Evolutionary conservation across 2,113 vertebrate genomes (phyloP), one percentile per base, ranked within the genome.

Genomic region (Turdus rufiventris): DNA sequence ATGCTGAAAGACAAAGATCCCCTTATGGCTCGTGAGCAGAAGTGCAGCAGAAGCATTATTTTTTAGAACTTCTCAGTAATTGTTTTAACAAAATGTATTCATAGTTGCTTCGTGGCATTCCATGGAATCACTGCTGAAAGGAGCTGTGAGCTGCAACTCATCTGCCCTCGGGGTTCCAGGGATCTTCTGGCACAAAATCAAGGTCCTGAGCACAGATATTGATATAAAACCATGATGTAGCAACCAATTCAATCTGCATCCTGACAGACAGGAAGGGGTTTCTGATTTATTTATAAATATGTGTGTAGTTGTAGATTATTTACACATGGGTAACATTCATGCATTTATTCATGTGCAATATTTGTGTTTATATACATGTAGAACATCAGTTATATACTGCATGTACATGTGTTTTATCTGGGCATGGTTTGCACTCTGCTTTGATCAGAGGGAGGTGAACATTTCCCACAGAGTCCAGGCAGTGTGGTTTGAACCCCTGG

Each of bases 1-100:
- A 42, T 58, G 73, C 42, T 90, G 61, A 89, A 77, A 73, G 70
- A 94, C 90, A 89, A 95, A 96, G 90, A 91, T 68, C 81, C 80
- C 83, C 88, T 87, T 68, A 90, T 77, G 88, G 74, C 75, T 96
- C 63, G 4, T 29, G 66, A 94, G 82, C 51, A 80, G 67, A 93
- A 96, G 12, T 45, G 53, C 40, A 73, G 67, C 47, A 51, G 83
- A 82, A 95, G 90, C 89, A 73, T 78, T 94, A 86, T 88, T 85
- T 90, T 91, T 73, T 71, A 95, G 63, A 91, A 93, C 60, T 71
- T 36, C 42, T 88, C 68, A 51, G 43, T 58, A 68, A 67, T 45
- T 91, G 42, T 87, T 96, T 82, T 42, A 65, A 36, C 29, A 79
- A 70, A 87, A 73, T 18, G 57, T 18, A 81, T 38, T 61, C 12